phyloP scores from a whole-genome alignment of 2,888 invertebrate genomes.

The Abrostola triplasia region DNA sequence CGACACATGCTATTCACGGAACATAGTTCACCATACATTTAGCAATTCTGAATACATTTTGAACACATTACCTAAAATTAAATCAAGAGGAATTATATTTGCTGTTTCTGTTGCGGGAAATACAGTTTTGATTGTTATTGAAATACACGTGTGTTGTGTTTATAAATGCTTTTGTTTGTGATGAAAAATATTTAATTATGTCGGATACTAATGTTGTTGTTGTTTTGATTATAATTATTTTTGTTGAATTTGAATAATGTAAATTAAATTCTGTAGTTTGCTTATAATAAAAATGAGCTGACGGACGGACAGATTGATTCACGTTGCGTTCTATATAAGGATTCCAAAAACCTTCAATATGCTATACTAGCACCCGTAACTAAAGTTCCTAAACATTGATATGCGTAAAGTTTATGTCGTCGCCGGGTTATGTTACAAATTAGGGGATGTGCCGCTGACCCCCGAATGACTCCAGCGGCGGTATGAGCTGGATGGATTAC shows the following conservation, averaged over 20 bases:
- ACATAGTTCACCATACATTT: constrained; percentile 33
- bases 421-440: constrained; percentile 51
- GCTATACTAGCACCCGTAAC: not conserved
- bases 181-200: not conserved
- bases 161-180: not conserved
- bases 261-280: no score
- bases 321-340: no score
- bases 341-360: not conserved
- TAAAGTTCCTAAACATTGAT: constrained; percentile 46
- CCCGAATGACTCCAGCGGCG: constrained; percentile 42
- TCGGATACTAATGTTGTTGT: not conserved
- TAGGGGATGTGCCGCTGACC: constrained; percentile 45
- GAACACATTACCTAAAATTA: constrained; percentile 9
- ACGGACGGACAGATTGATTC: no score
- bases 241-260: no score
- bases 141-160: not conserved
- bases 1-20: constrained; percentile 25
- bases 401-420: constrained; percentile 41
- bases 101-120: not conserved
- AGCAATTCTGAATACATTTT: constrained; percentile 11
- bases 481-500: constrained; percentile 46
- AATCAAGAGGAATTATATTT: constrained; percentile 4
- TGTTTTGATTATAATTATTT: no score
- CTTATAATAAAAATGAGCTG: no score
- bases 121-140: not conserved